Evolutionary conservation across 2,797 vertebrate species (phyloP), one percentile per base, ranked within the genome.

Genomic region (Oryzias dopingdopingensis): DNA sequence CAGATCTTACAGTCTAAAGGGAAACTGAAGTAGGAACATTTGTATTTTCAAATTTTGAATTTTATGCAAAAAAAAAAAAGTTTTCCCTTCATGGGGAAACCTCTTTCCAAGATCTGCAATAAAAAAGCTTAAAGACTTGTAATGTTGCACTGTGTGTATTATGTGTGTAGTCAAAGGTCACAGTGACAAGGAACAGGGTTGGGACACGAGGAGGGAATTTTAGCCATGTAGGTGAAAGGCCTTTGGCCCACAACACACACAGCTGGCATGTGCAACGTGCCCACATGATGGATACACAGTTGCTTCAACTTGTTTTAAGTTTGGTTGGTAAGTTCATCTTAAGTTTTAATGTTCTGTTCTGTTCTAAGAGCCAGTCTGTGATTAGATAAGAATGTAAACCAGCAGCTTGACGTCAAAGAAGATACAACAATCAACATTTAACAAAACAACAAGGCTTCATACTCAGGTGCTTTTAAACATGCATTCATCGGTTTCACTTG

Each of bases 221-320:
- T 44, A n/a, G 53, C 51, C 46, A 73, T 77, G 66, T 81, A 65
- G 70, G 80, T 75, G 62, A 82, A 78, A 82, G 79, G 70, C 76
- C 29, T 69, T 14, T 61, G 66, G 16, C 48, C 45, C n/a, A 12
- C 32, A 29, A 62, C 51, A 56, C 51, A 56, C 37, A 56, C 17
- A 43, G 45, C 26, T 41, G 20, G 10, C 6, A 13, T 15, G 16
- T 37, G 43, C 62, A 60, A 3, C 18, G 55, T 57, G 17, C 16
- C n/a, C 37, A 42, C 5, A 8, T 52, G 23, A 29, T 16, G 37
- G 6, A 32, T n/a, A 41, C 45, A 58, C 42, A 15, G 24, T 49
- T 62, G 43, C 43, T 43, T 52, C 43, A 58, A 32, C 49, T 14
- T 10, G 14, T n/a, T 41, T 62, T 12, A 16, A 29, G 37, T 48